Conservation (phyloP, 2,113 vertebrate species). For the Hepsetus odoe region DNA sequence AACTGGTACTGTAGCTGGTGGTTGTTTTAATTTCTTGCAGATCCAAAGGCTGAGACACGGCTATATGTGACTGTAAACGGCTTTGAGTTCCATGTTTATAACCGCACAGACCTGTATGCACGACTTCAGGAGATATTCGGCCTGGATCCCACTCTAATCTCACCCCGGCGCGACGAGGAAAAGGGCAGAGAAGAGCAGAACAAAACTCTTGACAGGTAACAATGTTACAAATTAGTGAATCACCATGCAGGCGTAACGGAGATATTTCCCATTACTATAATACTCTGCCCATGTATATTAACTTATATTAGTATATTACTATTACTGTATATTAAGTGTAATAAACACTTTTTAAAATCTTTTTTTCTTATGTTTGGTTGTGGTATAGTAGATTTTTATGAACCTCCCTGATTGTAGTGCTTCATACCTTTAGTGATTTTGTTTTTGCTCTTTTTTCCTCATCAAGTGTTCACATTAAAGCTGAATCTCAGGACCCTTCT, state of each 20-base stretch:
- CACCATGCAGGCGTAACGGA: no score
- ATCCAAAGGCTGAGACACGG: conserved; percentile 96
- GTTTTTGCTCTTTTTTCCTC: conserved; percentile 16
- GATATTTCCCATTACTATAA: no score
- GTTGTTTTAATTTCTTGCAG: conserved; percentile 65
- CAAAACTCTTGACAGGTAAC: conserved; percentile 85
- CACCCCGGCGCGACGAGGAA: conserved; percentile 84
- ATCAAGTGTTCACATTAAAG: conserved; percentile 91
- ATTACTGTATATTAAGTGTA: neutral
- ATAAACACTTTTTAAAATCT: neutral
- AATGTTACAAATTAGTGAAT: neutral
- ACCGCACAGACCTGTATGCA: conserved; percentile 92
- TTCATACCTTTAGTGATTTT: conserved; percentile 12
- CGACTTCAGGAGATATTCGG: conserved; percentile 93
- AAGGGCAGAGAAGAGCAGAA: conserved; percentile 77
- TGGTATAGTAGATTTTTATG: no score
- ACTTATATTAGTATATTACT: no score
- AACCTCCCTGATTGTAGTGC: neutral
- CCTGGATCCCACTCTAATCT: conserved; percentile 90
- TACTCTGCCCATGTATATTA: no score
- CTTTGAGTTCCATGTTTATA: conserved; percentile 98
- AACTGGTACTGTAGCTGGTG: neutral
- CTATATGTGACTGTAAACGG: conserved; percentile 95
- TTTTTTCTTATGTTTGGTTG: no score
- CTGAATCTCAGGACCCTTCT: conserved; percentile 87